Conservation (phyloP, 1,140 invertebrate genomes). For the Bombus haemorrhoidalis region DNA sequence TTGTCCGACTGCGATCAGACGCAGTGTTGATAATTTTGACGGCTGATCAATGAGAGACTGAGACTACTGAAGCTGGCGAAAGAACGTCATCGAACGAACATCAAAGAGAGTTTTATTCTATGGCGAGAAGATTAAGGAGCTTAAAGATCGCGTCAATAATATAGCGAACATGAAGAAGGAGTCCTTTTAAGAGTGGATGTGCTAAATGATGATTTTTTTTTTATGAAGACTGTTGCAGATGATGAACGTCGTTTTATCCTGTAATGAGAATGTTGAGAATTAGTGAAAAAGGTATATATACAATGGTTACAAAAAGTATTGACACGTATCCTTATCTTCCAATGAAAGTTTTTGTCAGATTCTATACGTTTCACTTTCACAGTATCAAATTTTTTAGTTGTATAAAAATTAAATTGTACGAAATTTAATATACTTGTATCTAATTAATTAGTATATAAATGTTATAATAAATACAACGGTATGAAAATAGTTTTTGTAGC, state of each 20-base stretch:
- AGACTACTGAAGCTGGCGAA: no score
- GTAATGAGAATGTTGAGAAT: neutral
- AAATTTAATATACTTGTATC: neutral
- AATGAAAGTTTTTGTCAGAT: neutral
- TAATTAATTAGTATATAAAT: neutral
- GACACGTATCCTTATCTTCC: neutral
- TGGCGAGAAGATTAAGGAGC: neutral
- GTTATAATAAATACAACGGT: neutral
- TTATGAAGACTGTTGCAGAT: neutral
- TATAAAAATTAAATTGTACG: neutral
- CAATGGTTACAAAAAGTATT: neutral
- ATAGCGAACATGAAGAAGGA: no score
- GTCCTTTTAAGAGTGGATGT: neutral
- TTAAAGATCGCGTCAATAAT: neutral
- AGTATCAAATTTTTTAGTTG: no score
- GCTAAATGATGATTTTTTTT: neutral
- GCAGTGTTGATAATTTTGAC: constrained; percentile 67
- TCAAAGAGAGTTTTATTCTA: neutral
- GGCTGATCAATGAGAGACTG: neutral
- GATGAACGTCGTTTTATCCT: neutral
- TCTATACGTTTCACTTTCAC: no score
- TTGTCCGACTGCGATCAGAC: constrained; percentile 62
- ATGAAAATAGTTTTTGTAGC: neutral
- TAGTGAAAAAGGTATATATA: neutral
- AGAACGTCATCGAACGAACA: neutral